Conservation (phyloP, 2,888 invertebrate genomes). For the Rotaria socialis region DNA sequence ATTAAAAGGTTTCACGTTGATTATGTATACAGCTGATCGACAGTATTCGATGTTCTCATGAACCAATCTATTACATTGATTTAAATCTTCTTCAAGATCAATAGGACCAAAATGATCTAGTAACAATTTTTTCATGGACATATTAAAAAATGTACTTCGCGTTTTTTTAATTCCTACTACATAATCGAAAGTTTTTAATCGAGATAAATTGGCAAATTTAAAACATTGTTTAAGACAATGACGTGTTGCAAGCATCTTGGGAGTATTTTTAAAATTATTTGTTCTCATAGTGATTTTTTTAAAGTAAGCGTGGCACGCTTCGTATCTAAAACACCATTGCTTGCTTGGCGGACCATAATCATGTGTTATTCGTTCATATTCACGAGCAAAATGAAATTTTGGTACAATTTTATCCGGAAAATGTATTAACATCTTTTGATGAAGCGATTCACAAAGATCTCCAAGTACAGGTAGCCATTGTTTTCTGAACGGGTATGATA, state of each 20-base stretch:
- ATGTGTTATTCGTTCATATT: background rate
- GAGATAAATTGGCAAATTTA: background rate
- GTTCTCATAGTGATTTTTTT: background rate
- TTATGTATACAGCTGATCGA: background rate
- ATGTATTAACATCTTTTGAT: background rate
- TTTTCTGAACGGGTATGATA: background rate
- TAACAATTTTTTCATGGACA: background rate
- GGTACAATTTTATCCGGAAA: background rate
- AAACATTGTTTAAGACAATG: background rate
- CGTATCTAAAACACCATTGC: background rate
- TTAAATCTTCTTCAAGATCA: background rate
- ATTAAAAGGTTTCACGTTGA: too few relatives aligned
- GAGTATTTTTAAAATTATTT: background rate
- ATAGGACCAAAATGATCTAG: background rate
- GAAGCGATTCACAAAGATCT: background rate
- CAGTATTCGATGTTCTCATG: background rate
- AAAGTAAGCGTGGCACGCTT: background rate
- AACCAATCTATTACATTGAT: background rate
- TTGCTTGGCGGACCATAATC: background rate
- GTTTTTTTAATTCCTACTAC: background rate
- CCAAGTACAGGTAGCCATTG: background rate
- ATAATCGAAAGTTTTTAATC: background rate
- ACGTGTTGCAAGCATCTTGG: background rate
- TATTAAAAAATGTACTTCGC: background rate
- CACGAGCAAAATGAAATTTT: background rate